Conservation (phyloP, 2,888 invertebrate genomes). For the Scrobipalpa atriplicella region DNA sequence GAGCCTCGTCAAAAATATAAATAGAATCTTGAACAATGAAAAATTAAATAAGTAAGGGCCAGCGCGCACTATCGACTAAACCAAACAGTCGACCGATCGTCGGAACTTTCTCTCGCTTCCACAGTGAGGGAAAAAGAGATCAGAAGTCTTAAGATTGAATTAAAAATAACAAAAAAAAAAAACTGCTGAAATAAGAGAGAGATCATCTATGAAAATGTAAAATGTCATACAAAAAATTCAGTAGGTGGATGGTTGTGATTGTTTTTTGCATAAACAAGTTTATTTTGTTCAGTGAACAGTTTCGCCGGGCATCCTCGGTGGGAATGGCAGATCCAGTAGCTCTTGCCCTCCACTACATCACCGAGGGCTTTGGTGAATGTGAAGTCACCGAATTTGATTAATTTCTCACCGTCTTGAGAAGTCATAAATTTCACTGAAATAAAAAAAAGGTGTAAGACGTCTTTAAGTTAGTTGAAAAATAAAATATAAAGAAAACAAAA, state of each 20-base stretch:
- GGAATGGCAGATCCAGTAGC: constrained; percentile 73
- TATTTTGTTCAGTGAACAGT: constrained; percentile 62
- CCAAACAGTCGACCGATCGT: too few relatives aligned
- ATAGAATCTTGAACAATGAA: too few relatives aligned
- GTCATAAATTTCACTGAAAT: constrained; percentile 74
- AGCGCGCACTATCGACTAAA: too few relatives aligned
- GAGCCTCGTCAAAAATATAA: too few relatives aligned
- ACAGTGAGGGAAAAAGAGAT: too few relatives aligned
- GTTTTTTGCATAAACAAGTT: constrained; percentile 64
- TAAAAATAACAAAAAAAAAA: too few relatives aligned
- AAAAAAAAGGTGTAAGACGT: constrained; percentile 24
- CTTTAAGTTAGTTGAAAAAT: neutral
- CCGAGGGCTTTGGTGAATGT: constrained; percentile 58
- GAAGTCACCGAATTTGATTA: constrained; percentile 74
- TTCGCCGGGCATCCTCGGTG: constrained; percentile 70
- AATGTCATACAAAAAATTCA: constrained; percentile 72
- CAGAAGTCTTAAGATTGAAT: too few relatives aligned
- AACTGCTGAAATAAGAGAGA: too few relatives aligned
- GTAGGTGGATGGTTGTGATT: constrained; percentile 73
- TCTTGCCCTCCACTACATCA: constrained; percentile 49
- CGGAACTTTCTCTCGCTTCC: too few relatives aligned
- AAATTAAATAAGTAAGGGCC: too few relatives aligned
- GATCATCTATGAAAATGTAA: too few relatives aligned
- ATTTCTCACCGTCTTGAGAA: constrained; percentile 66
- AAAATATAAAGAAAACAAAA: too few relatives aligned